These are phyloP conservation scores for Sebastes diploproa DNA, from an alignment of 2,797 vertebrate species.

Conservation along the genomic window DNA sequence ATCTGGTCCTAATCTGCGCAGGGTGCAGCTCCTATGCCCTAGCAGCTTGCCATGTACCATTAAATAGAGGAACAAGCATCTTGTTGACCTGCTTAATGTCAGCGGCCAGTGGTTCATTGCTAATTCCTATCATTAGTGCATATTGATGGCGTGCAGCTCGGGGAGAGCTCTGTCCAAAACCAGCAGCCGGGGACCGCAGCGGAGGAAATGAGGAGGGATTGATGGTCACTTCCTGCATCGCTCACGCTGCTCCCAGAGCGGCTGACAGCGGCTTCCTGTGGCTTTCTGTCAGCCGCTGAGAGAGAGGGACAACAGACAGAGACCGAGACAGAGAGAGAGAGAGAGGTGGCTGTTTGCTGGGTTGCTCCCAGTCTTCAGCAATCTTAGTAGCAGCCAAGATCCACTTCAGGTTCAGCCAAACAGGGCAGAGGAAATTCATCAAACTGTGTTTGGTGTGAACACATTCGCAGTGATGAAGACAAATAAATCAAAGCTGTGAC, in stretches of 20 bases:
- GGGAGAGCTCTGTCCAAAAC: constrained; percentile 55
- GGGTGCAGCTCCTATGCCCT: constrained; percentile 42
- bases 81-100: constrained; percentile 78
- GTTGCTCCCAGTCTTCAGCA: constrained; percentile 21
- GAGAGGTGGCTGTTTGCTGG: constrained; percentile 19
- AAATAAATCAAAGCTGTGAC: background rate
- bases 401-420: constrained; percentile 33
- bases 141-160: constrained; percentile 73
- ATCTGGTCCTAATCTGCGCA: constrained; percentile 69
- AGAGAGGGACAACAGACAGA: constrained; percentile 44
- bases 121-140: constrained; percentile 81
- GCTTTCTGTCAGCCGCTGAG: constrained; percentile 58
- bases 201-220: constrained; percentile 80
- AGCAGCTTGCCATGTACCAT: constrained; percentile 53
- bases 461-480: background rate
- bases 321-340: background rate
- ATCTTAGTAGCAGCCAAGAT: constrained; percentile 30
- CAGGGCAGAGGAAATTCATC: constrained; percentile 23
- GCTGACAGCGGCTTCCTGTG: constrained; percentile 80
- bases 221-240: constrained; percentile 82
- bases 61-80: constrained; percentile 66
- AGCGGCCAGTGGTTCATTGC: constrained; percentile 71
- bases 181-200: constrained; percentile 61
- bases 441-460: background rate
- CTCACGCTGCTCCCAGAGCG: constrained; percentile 64